phyloP scores from a whole-genome alignment of 1,140 invertebrate genomes.

The Bradysia coprophila region DNA sequence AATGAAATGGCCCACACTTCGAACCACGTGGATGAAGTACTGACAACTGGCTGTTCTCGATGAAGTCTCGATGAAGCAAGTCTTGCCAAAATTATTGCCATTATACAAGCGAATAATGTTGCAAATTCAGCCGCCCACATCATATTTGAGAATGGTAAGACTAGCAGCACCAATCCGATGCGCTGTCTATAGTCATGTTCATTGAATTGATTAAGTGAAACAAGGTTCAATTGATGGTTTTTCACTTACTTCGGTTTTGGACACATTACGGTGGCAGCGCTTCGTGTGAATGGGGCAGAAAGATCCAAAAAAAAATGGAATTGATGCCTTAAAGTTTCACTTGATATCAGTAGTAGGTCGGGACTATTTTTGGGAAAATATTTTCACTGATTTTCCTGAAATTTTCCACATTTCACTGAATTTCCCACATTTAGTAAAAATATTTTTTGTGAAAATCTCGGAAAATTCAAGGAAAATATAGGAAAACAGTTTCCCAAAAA shows the following conservation, averaged over 20 bases:
- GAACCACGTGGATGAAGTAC: too few species aligned
- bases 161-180: not conserved
- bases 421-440: not conserved
- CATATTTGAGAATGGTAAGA: not conserved
- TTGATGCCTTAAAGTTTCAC: conserved; percentile 8
- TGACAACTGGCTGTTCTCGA: too few species aligned
- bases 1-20: too few species aligned
- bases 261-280: conserved; percentile 34
- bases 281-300: conserved; percentile 28
- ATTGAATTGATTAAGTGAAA: not conserved
- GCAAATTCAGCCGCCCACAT: not conserved
- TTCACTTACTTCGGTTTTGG: conserved; percentile 29
- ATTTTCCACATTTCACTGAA: not conserved
- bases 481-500: too few species aligned
- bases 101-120: not conserved
- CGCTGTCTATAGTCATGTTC: not conserved
- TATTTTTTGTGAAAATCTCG: not conserved
- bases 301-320: conserved; percentile 32
- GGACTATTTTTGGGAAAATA: too few species aligned
- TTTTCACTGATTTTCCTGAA: too few species aligned
- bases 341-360: too few species aligned
- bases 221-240: not conserved
- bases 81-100: too few species aligned
- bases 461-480: too few species aligned
- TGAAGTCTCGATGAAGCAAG: too few species aligned